Percentiles rank a stretch among this genome's conserved stretches.
phyloP scores from a whole-genome alignment of 2,113 vertebrate species.

The Lamprotornis superbus region DNA sequence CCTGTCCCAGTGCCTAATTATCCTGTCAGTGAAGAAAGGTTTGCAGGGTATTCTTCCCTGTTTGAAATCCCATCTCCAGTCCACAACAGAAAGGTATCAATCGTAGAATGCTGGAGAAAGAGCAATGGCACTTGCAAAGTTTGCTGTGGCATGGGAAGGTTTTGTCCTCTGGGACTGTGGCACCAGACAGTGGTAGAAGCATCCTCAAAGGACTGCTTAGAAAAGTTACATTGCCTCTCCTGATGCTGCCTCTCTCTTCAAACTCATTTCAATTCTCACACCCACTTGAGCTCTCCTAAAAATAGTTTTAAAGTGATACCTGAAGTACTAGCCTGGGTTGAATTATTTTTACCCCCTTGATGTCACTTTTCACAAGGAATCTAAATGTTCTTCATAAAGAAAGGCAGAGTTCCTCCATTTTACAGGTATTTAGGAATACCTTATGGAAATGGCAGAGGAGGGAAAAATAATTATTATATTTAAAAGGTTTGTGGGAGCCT shows the following conservation, averaged over 20 bases:
- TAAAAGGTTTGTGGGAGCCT: not conserved
- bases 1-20: not conserved
- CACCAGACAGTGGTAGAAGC: not conserved
- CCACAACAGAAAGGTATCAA: not conserved
- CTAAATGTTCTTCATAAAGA: not conserved
- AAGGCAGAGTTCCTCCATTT: not conserved
- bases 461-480: not conserved
- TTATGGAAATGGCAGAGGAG: not conserved
- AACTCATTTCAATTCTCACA: not conserved
- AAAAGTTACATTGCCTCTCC: not conserved
- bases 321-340: not conserved
- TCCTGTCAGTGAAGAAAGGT: not conserved
- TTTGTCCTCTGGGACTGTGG: not conserved
- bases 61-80: not conserved
- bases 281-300: not conserved
- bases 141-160: not conserved
- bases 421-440: not conserved
- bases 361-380: not conserved
- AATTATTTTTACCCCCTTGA: not conserved
- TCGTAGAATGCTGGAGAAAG: not conserved
- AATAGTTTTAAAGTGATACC: not conserved
- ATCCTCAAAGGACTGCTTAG: not conserved
- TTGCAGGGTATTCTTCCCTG: not conserved
- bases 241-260: not conserved
- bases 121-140: not conserved